phyloP scores from a whole-genome alignment of 2,797 vertebrate genomes.

The Hemitrygon akajei region DNA sequence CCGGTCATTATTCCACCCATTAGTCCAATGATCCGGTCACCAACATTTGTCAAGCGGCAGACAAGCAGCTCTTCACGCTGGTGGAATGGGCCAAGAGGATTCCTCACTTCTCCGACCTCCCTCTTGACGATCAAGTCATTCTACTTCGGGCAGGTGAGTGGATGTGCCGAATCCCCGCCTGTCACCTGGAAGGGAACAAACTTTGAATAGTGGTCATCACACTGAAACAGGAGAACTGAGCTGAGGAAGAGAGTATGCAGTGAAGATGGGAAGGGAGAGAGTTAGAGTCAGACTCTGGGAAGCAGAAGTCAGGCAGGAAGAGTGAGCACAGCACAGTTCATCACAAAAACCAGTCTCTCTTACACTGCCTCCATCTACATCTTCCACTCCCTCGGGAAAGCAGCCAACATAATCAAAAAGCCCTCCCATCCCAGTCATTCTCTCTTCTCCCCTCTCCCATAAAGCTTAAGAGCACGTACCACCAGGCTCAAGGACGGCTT shows the following conservation, averaged over 20 bases:
- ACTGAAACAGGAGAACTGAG: no score
- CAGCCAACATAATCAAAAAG: no score
- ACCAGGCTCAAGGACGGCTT: no score
- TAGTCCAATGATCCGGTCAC: slow-evolving; percentile 92
- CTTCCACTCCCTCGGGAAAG: no score
- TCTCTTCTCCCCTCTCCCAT: no score
- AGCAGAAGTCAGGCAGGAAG: background rate
- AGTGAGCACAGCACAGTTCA: background rate
- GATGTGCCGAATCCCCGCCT: background rate
- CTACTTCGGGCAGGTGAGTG: slow-evolving; percentile 81
- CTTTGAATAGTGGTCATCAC: no score
- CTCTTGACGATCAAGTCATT: slow-evolving; percentile 91
- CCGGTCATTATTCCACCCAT: background rate
- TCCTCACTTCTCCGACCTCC: slow-evolving; percentile 86
- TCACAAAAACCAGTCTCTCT: no score
- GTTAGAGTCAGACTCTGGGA: background rate
- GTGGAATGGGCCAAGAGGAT: slow-evolving; percentile 97
- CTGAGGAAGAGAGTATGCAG: no score
- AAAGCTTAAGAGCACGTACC: no score
- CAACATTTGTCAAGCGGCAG: slow-evolving; percentile 92
- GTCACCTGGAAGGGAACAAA: background rate
- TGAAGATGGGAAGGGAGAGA: background rate
- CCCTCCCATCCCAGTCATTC: no score
- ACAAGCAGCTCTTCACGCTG: slow-evolving; percentile 93
- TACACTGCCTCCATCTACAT: no score